Evolutionary conservation across 2,797 vertebrate species (phyloP).

Genomic region (Chaunax sp.): DNA sequence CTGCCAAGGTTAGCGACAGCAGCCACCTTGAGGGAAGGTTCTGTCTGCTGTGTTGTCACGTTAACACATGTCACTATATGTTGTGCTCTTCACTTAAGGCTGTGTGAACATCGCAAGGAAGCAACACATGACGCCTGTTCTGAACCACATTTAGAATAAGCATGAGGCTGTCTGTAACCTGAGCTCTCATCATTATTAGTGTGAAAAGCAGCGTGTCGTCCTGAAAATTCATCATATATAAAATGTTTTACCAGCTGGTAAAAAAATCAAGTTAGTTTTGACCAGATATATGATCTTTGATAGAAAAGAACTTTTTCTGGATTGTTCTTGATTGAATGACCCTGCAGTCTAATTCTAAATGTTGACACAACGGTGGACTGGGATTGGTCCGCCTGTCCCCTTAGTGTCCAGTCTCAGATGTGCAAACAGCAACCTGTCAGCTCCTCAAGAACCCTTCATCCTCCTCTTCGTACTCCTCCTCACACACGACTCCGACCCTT

Average conservation of each 20-base stretch:
- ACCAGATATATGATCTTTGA: too few relatives aligned
- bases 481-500: conserved; percentile 33
- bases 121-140: conserved; percentile 29
- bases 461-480: neutral
- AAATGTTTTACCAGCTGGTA: too few relatives aligned
- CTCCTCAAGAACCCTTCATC: conserved; percentile 7
- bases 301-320: too few relatives aligned
- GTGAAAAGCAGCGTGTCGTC: conserved; percentile 47
- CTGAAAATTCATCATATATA: conserved; percentile 22
- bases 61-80: conserved; percentile 28
- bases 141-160: conserved; percentile 49
- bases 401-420: conserved; percentile 14
- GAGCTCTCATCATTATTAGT: conserved; percentile 35
- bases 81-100: neutral
- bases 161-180: conserved; percentile 30
- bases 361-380: neutral
- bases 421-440: conserved; percentile 35
- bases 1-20: conserved; percentile 7
- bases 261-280: too few relatives aligned
- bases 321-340: too few relatives aligned
- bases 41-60: conserved; percentile 25
- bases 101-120: conserved; percentile 20
- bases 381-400: neutral
- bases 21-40: conserved; percentile 41
- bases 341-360: neutral